Evolutionary conservation across 2,797 vertebrate species (phyloP).

Genomic region (Dryobates pubescens): DNA sequence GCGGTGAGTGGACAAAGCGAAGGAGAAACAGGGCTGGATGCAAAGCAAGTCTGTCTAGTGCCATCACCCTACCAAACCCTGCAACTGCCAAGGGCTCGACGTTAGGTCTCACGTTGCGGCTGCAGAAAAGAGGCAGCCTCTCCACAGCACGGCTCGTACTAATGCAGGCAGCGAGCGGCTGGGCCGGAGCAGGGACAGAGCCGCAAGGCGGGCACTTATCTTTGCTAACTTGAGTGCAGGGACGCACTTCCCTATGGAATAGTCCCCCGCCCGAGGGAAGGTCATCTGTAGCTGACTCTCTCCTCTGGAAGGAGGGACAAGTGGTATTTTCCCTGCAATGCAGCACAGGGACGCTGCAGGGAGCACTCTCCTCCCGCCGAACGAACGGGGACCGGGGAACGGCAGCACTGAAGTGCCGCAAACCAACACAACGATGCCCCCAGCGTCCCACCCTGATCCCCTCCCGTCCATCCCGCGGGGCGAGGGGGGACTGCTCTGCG

Average conservation of each 20-base stretch:
- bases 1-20: accelerated
- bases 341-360: neutral
- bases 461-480: neutral
- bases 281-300: neutral
- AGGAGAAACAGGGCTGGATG: neutral
- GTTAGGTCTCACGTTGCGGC: neutral
- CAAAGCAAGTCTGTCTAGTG: neutral
- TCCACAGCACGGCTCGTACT: neutral
- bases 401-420: neutral
- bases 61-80: slow-evolving; percentile 40
- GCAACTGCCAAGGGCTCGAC: slow-evolving; percentile 1
- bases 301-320: neutral
- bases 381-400: neutral
- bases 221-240: accelerated
- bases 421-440: neutral
- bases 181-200: too few species aligned
- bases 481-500: neutral
- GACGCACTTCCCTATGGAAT: accelerated
- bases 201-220: too few species aligned
- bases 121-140: neutral
- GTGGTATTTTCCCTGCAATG: slow-evolving; percentile 4
- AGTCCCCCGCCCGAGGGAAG: too few species aligned
- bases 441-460: accelerated
- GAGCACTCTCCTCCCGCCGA: neutral
- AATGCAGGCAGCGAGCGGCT: neutral